Evolutionary conservation across 2,888 invertebrate genomes (phyloP), one percentile per base, ranked within the genome.

Genomic region (Chymomyza fuscimana): DNA sequence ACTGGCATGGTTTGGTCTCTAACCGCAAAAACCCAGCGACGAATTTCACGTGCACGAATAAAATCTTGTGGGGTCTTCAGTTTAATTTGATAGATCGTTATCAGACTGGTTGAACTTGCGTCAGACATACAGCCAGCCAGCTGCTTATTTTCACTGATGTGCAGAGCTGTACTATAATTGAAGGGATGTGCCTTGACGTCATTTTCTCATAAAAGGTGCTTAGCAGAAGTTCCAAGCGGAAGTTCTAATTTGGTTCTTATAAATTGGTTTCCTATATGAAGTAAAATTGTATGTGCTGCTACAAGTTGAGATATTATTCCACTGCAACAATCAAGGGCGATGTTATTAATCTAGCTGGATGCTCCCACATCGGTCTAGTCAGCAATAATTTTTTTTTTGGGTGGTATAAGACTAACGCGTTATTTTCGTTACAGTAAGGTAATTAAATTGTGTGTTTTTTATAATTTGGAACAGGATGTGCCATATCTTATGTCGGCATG

Each of bases 81-180:
- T 54, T 54, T 19, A 19, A 54, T 54, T 54, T 54, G 9, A 16
- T 54, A 54, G 54, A 54, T 54, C 19, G 54, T n/a, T 19, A 54
- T 54, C 54, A 19, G n/a, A 9, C 19, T 22, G 54, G 16, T 54
- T 54, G 54, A 46, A 46, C 54, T 54, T 19, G 54, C 6, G 16
- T 16, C 19, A 54, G 16, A 19, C 22, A 22, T 54, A 16, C 22
- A 54, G 16, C 54, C 54, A 16, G 22, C 19, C 54, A 54, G 54
- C 15, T 54, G 54, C 1, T 16, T 7, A 0, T 4, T 46, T 46
- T 46, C 7, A 32, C 40, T 46, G 40, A 46, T 46, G 40, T 12
- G 12, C 40, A 46, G 40, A 5, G 40, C 32, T 32, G 5, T 32
- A 32, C 9, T 32, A 32, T 46, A 46, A 10, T 46, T 46, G 40